Percentiles rank a stretch among this genome's conserved stretches.
phyloP scores from a whole-genome alignment of 2,797 vertebrate species.

The Discoglossus pictus region DNA sequence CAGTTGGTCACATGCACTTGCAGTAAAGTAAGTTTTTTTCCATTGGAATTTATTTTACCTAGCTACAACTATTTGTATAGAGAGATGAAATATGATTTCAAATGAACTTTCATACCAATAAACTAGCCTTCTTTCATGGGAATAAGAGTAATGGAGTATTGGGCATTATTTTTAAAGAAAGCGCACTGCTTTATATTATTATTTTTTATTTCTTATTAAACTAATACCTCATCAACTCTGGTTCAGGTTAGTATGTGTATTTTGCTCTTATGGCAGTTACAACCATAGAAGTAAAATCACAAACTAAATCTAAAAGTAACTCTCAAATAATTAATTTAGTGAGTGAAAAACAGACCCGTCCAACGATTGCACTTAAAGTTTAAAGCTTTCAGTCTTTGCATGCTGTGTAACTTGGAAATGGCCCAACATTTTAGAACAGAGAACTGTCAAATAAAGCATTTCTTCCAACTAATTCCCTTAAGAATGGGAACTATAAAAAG shows the following conservation, averaged over 20 bases:
- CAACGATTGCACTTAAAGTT: constrained; percentile 28
- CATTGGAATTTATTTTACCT: no score
- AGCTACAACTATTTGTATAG: no score
- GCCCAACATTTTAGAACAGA: constrained; percentile 32
- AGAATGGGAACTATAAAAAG: constrained; percentile 43
- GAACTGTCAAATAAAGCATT: constrained; percentile 37
- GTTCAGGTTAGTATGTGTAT: constrained; percentile 18
- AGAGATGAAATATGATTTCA: no score
- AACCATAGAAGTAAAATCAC: constrained; percentile 2
- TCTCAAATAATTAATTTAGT: constrained; percentile 28
- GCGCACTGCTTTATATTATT: constrained; percentile 4
- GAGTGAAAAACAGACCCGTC: constrained; percentile 6
- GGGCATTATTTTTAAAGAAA: constrained; percentile 10
- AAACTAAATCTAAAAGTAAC: constrained; percentile 23
- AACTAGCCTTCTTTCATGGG: no score
- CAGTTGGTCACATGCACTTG: no score
- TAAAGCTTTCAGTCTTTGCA: constrained; percentile 13
- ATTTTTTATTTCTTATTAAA: neutral
- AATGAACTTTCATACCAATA: no score
- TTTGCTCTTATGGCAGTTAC: neutral
- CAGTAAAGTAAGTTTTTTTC: no score
- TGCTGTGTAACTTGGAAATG: constrained; percentile 37
- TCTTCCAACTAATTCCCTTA: constrained; percentile 35
- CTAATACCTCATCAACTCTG: neutral
- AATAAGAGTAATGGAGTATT: neutral